Evolutionary conservation across 2,797 vertebrate species (phyloP).

Genomic region (Mico argentatus): DNA sequence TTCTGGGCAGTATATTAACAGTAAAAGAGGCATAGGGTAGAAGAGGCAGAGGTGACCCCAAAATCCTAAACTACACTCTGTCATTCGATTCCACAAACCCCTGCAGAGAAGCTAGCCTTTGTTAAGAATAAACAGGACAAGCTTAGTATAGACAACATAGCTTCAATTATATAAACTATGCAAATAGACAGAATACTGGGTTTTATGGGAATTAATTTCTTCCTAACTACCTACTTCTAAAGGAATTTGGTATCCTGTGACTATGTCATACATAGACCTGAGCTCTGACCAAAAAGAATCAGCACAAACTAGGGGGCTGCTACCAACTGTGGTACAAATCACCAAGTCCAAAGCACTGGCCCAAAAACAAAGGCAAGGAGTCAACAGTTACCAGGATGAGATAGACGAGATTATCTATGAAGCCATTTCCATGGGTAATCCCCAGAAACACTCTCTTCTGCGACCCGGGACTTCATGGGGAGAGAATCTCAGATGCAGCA

Average conservation of each 20-base stretch:
- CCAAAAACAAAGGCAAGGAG: slow-evolving; percentile 45
- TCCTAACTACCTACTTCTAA: neutral
- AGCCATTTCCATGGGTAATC: neutral
- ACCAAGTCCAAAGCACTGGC: neutral
- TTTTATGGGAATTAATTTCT: slow-evolving; percentile 40
- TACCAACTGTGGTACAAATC: neutral
- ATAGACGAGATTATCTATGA: neutral
- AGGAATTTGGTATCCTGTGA: neutral
- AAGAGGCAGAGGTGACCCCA: neutral
- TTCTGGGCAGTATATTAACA: slow-evolving; percentile 14
- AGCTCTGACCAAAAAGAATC: neutral
- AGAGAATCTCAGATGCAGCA: neutral
- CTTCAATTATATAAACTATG: slow-evolving; percentile 20
- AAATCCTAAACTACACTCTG: neutral
- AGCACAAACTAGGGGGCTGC: neutral
- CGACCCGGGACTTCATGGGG: neutral
- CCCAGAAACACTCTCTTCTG: slow-evolving; percentile 5
- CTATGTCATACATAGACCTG: neutral
- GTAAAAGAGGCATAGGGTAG: neutral
- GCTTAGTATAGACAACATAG: neutral
- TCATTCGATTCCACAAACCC: neutral
- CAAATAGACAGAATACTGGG: neutral
- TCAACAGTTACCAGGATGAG: neutral
- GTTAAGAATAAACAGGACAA: slow-evolving; percentile 1
- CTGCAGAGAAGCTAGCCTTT: neutral